phyloP scores from a whole-genome alignment of 2,113 vertebrate species.

The Esox niger region DNA sequence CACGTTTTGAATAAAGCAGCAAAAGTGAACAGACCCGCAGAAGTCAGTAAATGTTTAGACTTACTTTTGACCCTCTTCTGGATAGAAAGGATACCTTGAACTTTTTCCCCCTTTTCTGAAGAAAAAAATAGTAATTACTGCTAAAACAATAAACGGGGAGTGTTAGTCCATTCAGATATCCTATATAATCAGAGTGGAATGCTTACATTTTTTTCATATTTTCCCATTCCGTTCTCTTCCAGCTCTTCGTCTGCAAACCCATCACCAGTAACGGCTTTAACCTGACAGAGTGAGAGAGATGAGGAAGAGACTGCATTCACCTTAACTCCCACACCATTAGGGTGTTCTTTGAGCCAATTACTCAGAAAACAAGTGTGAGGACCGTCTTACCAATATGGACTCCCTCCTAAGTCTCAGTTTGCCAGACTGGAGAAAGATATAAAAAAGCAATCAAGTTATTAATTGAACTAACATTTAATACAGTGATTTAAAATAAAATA shows the following conservation, averaged over 20 bases:
- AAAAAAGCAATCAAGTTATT: background rate
- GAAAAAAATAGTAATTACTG: background rate
- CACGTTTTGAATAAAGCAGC: background rate
- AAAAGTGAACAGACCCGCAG: background rate
- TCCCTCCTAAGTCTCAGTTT: slow-evolving; percentile 65
- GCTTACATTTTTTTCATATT: slow-evolving; percentile 4
- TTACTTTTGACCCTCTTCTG: slow-evolving; percentile 66
- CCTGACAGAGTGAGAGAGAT: slow-evolving; percentile 9
- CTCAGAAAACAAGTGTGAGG: too few species aligned
- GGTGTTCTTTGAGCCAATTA: too few species aligned
- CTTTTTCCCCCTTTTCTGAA: slow-evolving; percentile 60
- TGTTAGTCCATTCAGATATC: background rate
- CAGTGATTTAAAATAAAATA: background rate
- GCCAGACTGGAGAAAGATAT: slow-evolving; percentile 47
- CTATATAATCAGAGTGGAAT: background rate
- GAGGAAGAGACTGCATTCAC: too few species aligned
- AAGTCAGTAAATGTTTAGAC: background rate
- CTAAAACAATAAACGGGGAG: background rate
- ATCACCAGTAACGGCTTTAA: slow-evolving; percentile 21
- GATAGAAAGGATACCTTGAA: slow-evolving; percentile 35
- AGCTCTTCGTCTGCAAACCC: slow-evolving; percentile 38
- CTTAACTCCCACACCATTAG: background rate
- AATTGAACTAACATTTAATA: background rate
- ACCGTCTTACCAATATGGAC: slow-evolving; percentile 57
- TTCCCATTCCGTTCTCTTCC: slow-evolving; percentile 24